Conservation (phyloP, 2,113 vertebrate species). For the Bombycilla garrulus region DNA sequence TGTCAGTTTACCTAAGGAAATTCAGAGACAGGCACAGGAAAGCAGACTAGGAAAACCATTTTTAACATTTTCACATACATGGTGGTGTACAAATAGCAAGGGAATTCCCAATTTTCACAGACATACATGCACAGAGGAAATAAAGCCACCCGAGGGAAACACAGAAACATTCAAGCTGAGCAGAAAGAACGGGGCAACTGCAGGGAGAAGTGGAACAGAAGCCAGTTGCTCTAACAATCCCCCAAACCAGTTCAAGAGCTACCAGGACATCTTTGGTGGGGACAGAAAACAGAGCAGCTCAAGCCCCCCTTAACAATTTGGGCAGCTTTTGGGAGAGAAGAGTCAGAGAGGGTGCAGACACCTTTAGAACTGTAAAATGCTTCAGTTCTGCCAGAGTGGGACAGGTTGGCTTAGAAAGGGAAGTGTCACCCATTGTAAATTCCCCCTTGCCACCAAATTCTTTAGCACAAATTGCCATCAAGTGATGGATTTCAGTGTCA, state of each 20-base stretch:
- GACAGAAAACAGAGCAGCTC: neutral
- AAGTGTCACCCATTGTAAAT: neutral
- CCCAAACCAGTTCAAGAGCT: neutral
- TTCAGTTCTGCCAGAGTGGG: neutral
- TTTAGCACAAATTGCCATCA: neutral
- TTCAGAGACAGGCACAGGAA: neutral
- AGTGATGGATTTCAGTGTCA: neutral
- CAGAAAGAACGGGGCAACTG: neutral
- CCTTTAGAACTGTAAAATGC: neutral
- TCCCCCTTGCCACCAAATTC: neutral
- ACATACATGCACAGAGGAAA: slow-evolving; percentile 25
- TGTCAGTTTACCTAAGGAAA: neutral
- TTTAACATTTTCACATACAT: neutral
- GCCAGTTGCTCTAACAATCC: neutral
- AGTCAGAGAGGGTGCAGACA: neutral
- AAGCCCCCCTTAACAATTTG: neutral
- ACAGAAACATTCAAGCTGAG: neutral
- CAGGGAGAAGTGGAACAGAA: neutral
- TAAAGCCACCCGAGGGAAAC: slow-evolving; percentile 28
- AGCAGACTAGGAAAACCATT: neutral
- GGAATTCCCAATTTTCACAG: slow-evolving; percentile 39
- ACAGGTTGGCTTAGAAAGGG: neutral
- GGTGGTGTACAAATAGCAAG: neutral
- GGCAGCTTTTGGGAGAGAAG: neutral
- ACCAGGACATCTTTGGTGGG: neutral